These are phyloP conservation scores for Nothoprocta pentlandii DNA, from an alignment of 2,113 vertebrate genomes.

Conservation along the genomic window DNA sequence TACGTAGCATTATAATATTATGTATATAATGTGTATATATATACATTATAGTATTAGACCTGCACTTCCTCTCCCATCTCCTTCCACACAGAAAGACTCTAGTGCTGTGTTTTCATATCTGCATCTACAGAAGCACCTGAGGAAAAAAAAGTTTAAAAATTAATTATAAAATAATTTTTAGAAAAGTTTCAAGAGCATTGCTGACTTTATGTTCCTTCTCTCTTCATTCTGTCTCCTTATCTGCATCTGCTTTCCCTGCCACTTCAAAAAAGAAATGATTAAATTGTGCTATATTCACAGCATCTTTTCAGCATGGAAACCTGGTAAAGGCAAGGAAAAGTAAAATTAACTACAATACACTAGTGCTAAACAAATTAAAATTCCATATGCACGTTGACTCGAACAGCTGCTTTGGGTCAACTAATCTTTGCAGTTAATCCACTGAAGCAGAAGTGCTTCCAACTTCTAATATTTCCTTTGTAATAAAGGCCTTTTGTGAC, in stretches of 20 bases:
- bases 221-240: background rate
- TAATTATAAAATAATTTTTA: no score
- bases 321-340: background rate
- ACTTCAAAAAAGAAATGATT: background rate
- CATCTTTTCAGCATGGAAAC: background rate
- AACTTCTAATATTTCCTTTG: constrained; percentile 12
- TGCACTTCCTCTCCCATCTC: background rate
- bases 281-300: background rate
- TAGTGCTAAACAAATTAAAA: background rate
- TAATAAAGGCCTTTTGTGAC: background rate
- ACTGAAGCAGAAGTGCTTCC: constrained; percentile 14
- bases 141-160: no score
- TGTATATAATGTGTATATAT: no score
- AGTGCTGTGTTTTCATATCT: background rate
- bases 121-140: background rate
- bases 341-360: background rate
- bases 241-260: background rate
- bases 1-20: rapidly evolving
- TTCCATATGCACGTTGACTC: background rate
- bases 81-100: background rate
- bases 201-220: background rate
- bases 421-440: constrained; percentile 1
- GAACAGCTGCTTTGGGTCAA: background rate
- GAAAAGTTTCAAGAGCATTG: background rate
- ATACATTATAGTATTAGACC: background rate